A percentile compares a stretch with the other conserved stretches of the same genome.
These are phyloP conservation scores for Sebastes cheni DNA, from an alignment of 2,797 vertebrate species.

Conservation along the genomic window DNA sequence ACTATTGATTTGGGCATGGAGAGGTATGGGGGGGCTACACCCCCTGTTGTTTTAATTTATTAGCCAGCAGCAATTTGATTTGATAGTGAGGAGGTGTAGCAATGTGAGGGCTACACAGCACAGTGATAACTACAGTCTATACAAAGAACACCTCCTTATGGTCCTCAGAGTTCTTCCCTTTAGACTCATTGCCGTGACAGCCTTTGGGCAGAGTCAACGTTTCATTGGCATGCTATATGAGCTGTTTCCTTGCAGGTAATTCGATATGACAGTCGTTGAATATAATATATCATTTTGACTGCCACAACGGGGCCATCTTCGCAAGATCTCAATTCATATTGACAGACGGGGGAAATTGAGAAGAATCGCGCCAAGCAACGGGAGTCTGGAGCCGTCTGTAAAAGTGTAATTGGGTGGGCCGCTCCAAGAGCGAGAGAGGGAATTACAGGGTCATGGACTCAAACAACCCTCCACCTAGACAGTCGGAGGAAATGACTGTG, in stretches of 20 bases:
- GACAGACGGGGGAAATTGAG: conserved; percentile 64
- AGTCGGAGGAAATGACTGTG: conserved; percentile 61
- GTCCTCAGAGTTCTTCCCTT: conserved; percentile 45
- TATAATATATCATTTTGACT: conserved; percentile 68
- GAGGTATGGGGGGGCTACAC: conserved; percentile 8
- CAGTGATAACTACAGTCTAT: conserved; percentile 22
- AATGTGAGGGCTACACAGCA: conserved; percentile 15
- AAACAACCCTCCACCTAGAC: conserved; percentile 55
- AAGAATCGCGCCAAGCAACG: conserved; percentile 47
- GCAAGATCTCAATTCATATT: conserved; percentile 64
- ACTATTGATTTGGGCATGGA: conserved; percentile 71
- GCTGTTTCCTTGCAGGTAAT: conserved; percentile 65
- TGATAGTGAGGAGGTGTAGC: conserved; percentile 50
- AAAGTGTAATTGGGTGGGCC: conserved; percentile 64
- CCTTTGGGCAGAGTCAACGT: conserved; percentile 39
- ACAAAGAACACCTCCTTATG: conserved; percentile 36
- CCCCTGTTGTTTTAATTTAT: conserved; percentile 73
- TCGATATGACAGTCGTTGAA: conserved; percentile 65
- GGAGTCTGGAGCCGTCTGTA: conserved; percentile 51
- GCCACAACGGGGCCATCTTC: conserved; percentile 55
- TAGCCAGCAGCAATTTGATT: conserved; percentile 60
- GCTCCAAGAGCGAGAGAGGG: conserved; percentile 36
- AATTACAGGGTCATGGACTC: conserved; percentile 65
- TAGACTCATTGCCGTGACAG: conserved; percentile 42
- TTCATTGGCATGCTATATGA: conserved; percentile 60